These are phyloP conservation scores for Drosophila silvestris DNA, from an alignment of 2,888 invertebrate species.

Conservation along the genomic window DNA sequence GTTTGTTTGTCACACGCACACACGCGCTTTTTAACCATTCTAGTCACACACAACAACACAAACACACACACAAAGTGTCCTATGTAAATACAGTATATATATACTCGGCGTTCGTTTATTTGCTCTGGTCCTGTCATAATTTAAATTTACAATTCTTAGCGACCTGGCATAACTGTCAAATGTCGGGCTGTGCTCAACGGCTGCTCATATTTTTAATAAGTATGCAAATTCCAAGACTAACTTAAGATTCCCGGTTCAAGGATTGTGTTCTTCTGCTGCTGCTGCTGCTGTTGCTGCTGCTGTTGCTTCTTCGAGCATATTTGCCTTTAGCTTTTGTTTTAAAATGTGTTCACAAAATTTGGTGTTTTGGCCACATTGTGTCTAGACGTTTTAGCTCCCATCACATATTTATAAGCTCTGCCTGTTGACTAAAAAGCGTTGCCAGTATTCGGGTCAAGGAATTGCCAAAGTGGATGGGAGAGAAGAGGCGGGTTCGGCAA, in stretches of 20 bases:
- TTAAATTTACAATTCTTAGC: constrained; percentile 69
- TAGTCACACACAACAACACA: constrained; percentile 39
- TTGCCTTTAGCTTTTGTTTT: constrained; percentile 34
- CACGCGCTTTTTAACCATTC: constrained; percentile 49
- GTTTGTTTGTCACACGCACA: constrained; percentile 23
- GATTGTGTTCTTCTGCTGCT: not conserved
- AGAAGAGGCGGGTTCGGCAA: not conserved
- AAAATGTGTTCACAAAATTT: constrained; percentile 43
- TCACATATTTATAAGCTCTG: constrained; percentile 59
- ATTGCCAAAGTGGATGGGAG: not conserved
- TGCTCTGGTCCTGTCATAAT: constrained; percentile 58
- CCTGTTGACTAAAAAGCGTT: constrained; percentile 24
- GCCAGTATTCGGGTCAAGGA: constrained; percentile 2
- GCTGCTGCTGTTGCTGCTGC: not conserved
- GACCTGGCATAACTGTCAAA: constrained; percentile 51
- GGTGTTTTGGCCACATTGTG: constrained; percentile 52
- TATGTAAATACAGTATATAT: constrained; percentile 7
- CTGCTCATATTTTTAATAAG: constrained; percentile 73
- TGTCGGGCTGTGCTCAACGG: constrained; percentile 15
- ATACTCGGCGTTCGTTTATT: constrained; percentile 28
- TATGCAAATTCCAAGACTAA: constrained; percentile 64
- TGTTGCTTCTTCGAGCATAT: constrained; percentile 6
- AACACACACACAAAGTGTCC: constrained; percentile 6
- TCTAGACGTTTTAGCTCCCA: constrained; percentile 65
- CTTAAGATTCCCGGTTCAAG: constrained; percentile 10